phyloP scores from a whole-genome alignment of 2,113 vertebrate genomes.

The zebrafish (Danio rerio) region GRCz12tu NC_133181.1:43468501-43469000 shows the following conservation, averaged over 20 bases:
- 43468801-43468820: constrained; percentile 59
- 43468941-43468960: constrained; percentile 65
- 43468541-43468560: constrained; percentile 79
- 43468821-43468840: neutral
- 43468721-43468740: constrained; percentile 64
- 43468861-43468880: neutral
- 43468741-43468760: constrained; percentile 52
- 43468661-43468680: neutral
- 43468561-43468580: constrained; percentile 69
- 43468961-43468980: constrained; percentile 58
- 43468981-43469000: constrained; percentile 60
- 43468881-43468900: neutral
- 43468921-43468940: constrained; percentile 63
- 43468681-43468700: constrained; percentile 46
- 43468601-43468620: constrained; percentile 54
- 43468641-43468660: constrained; percentile 68
- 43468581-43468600: constrained; percentile 65
- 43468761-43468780: constrained; percentile 57
- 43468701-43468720: neutral
- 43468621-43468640: constrained; percentile 78
- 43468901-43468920: constrained; percentile 60
- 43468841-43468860: neutral
- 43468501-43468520: too few relatives aligned
- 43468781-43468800: constrained; percentile 55
- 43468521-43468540: too few relatives aligned